A percentile compares a stretch with the other conserved stretches of the same genome.
Conservation (phyloP, 2,888 invertebrate species). For the Meteorus colon region DNA sequence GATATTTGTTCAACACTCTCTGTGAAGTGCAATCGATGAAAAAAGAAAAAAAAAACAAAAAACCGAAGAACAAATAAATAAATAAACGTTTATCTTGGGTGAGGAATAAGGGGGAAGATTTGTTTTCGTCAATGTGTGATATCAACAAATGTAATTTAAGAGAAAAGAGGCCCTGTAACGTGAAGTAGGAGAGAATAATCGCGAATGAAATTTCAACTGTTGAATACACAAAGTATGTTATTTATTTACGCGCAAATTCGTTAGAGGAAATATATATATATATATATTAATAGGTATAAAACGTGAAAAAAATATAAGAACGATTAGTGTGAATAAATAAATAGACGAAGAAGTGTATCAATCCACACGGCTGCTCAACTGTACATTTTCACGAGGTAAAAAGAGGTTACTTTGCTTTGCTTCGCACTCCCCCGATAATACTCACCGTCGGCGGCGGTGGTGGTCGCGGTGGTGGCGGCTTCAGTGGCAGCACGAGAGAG, state of each 20-base stretch:
- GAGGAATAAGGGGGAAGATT: neutral
- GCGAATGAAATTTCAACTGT: neutral
- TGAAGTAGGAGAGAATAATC: neutral
- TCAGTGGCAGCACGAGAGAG: conserved; percentile 1
- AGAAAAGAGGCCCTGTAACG: neutral
- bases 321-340: too few species aligned
- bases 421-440: conserved; percentile 13
- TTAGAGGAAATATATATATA: neutral
- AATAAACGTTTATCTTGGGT: neutral
- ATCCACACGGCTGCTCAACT: neutral
- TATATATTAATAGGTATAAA: too few species aligned
- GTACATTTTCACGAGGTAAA: neutral
- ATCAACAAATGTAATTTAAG: neutral
- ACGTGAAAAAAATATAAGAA: too few species aligned
- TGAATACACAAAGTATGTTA: conserved; percentile 6
- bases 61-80: neutral
- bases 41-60: neutral
- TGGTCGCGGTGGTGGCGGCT: neutral
- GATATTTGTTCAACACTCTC: neutral
- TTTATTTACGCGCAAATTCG: neutral
- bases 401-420: neutral
- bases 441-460: conserved; percentile 19
- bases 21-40: conserved; percentile 1
- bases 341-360: too few species aligned
- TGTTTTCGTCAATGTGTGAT: neutral